A percentile compares a stretch with the other conserved stretches of the same genome.
These are phyloP conservation scores for Pomatorhinus ruficollis DNA, from an alignment of 2,113 vertebrate genomes.

Conservation along the genomic window DNA sequence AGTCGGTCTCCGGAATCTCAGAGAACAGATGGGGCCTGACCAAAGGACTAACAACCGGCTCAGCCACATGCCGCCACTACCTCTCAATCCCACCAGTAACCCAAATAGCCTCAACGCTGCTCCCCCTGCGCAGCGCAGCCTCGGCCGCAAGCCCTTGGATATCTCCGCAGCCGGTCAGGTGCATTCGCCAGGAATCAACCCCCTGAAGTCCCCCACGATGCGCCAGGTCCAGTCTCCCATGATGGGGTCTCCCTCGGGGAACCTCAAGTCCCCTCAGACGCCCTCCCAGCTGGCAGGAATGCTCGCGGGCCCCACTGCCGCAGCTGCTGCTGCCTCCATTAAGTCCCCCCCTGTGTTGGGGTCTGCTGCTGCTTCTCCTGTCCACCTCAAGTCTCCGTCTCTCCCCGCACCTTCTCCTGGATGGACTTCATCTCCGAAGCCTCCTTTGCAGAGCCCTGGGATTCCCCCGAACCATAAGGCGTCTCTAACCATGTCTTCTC, in stretches of 20 bases:
- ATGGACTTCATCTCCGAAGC: conserved; percentile 98
- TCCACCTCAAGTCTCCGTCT: conserved; percentile 98
- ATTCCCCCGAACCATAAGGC: conserved; percentile 92
- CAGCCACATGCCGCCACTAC: conserved; percentile 93
- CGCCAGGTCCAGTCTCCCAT: conserved; percentile 98
- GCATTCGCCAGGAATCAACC: conserved; percentile 95
- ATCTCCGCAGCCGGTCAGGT: conserved; percentile 89
- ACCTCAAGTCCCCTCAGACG: conserved; percentile 97
- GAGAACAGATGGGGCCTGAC: conserved; percentile 90
- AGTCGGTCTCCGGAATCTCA: conserved; percentile 86
- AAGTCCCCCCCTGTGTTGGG: conserved; percentile 97
- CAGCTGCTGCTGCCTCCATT: conserved; percentile 89
- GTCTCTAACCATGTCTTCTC: conserved; percentile 92
- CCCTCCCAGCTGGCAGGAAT: conserved; percentile 97
- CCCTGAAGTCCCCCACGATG: conserved; percentile 94
- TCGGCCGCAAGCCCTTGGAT: conserved; percentile 92
- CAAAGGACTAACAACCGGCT: conserved; percentile 97
- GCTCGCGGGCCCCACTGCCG: conserved; percentile 88
- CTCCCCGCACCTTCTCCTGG: conserved; percentile 96
- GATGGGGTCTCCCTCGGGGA: conserved; percentile 96
- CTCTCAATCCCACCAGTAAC: conserved; percentile 83
- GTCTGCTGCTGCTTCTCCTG: conserved; percentile 96
- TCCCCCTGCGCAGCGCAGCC: conserved; percentile 74
- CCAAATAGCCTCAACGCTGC: conserved; percentile 81
- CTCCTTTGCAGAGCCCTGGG: conserved; percentile 96